These are phyloP conservation scores for Diarsia mendica DNA, from an alignment of 2,888 invertebrate species.

Conservation along the genomic window DNA sequence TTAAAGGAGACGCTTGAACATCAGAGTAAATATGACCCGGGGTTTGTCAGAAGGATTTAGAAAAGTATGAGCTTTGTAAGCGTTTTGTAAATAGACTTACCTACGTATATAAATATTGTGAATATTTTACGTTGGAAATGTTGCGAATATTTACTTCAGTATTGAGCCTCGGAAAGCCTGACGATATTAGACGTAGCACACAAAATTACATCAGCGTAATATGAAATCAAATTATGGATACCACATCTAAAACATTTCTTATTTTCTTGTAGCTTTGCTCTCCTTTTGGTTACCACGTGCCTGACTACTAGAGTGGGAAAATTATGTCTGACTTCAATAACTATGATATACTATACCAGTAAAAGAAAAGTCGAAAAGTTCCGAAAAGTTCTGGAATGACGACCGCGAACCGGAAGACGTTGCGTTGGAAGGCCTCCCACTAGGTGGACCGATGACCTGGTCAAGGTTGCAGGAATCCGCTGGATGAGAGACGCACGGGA, in stretches of 20 bases:
- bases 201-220: not conserved
- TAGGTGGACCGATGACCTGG: too few relatives aligned
- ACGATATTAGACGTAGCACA: not conserved
- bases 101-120: slow-evolving; percentile 7
- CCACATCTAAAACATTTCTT: not conserved
- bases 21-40: slow-evolving; percentile 70
- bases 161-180: not conserved
- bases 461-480: too few relatives aligned
- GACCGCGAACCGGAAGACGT: too few relatives aligned
- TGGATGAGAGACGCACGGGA: too few relatives aligned
- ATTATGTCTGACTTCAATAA: too few relatives aligned
- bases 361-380: too few relatives aligned
- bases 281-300: not conserved
- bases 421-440: too few relatives aligned
- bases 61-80: slow-evolving; percentile 41
- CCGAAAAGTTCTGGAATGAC: too few relatives aligned
- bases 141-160: slow-evolving; percentile 8
- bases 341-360: too few relatives aligned
- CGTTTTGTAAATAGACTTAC: slow-evolving; percentile 32
- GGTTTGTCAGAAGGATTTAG: slow-evolving; percentile 64
- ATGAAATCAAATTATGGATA: slow-evolving; percentile 4
- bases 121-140: slow-evolving; percentile 21
- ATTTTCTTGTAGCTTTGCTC: not conserved
- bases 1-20: slow-evolving; percentile 75
- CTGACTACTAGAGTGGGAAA: not conserved